Conservation (phyloP, 2,797 vertebrate genomes). For the Strix occidentalis region DNA sequence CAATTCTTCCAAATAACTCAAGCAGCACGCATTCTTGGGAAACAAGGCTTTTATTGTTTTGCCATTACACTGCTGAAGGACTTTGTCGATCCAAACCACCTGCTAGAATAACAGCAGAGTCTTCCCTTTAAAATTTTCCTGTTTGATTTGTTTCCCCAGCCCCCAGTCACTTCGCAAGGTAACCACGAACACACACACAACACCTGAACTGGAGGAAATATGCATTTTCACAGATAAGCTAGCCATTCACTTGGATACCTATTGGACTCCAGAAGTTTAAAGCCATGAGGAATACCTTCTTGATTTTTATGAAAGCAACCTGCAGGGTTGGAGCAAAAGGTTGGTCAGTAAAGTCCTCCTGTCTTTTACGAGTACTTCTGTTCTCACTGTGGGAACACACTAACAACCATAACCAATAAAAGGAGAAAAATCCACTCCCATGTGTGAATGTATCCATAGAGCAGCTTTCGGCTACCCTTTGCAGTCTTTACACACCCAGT, state of each 20-base stretch:
- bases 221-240: not conserved
- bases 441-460: not conserved
- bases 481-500: not conserved
- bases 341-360: not conserved
- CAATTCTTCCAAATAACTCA: not conserved
- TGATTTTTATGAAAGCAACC: not conserved
- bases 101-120: not conserved
- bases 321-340: not conserved
- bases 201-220: not conserved
- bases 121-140: not conserved
- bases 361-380: fast-evolving
- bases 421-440: not conserved
- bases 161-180: not conserved
- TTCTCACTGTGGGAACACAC: not conserved
- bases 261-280: not conserved
- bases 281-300: not conserved
- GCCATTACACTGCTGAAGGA: constrained; percentile 23
- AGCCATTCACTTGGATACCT: not conserved
- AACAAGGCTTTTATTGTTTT: constrained; percentile 9
- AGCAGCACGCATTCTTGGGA: not conserved
- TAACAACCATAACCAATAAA: not conserved
- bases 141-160: not conserved
- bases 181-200: not conserved
- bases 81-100: constrained; percentile 40
- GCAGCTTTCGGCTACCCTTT: not conserved